These are phyloP conservation scores for Zosterops pallidus DNA, from an alignment of 2,113 vertebrate species.

Conservation along the genomic window DNA sequence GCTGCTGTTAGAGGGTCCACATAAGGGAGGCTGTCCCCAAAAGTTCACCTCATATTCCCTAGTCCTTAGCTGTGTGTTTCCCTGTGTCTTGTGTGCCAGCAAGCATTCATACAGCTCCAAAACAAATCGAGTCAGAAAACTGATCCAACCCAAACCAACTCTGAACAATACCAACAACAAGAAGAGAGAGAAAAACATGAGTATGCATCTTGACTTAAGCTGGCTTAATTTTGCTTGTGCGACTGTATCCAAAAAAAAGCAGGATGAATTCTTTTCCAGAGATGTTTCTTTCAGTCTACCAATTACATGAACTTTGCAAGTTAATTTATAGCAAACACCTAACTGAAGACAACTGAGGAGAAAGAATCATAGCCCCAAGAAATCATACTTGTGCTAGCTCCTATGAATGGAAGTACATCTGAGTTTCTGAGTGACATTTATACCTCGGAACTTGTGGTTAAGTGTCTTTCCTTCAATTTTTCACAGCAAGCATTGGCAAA, in stretches of 20 bases:
- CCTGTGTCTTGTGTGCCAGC: not conserved
- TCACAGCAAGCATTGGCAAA: not conserved
- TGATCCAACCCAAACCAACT: not conserved
- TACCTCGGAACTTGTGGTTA: not conserved
- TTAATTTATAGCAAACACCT: not conserved
- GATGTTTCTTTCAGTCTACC: not conserved
- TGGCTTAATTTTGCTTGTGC: not conserved
- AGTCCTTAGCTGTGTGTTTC: not conserved
- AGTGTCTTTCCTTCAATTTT: not conserved
- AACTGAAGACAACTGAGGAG: not conserved
- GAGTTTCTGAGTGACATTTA: not conserved
- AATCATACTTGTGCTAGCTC: not conserved
- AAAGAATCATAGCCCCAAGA: not conserved
- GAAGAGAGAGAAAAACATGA: not conserved
- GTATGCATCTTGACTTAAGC: not conserved
- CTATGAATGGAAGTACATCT: not conserved
- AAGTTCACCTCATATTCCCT: constrained; percentile 14
- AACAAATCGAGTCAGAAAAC: not conserved
- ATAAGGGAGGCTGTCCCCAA: not conserved
- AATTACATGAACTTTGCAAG: not conserved
- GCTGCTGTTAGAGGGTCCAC: not conserved
- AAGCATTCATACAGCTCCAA: not conserved
- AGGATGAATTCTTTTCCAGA: not conserved
- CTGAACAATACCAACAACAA: constrained; percentile 25
- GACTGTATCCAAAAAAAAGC: not conserved